Evolutionary conservation across 2,797 vertebrate genomes (phyloP), one percentile per base, ranked within the genome.

Genomic region (Lacerta viridis): DNA sequence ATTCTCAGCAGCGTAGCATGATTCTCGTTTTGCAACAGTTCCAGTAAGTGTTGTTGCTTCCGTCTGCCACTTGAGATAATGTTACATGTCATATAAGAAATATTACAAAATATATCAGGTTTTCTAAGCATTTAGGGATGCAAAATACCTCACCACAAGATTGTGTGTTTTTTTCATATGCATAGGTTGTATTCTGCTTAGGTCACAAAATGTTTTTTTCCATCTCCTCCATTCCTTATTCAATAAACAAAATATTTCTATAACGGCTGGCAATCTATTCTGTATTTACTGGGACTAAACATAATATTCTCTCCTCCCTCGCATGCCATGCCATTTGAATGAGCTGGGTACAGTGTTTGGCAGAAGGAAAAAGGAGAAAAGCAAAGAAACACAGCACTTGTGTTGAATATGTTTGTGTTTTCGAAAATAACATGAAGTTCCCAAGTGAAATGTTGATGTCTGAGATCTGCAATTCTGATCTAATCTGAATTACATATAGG

Each of bases 231-330:
- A 11, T 83, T 69, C 46, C 23, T n/a, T 61, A 43, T 78, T 93
- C 86, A 90, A 90, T 92, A 94, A 94, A 93, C 86, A 95, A 94
- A 95, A 91, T 89, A 36, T 74, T 95, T 93, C 76, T 94, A 91
- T 89, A 93, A 95, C 86, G 78, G 92, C 91, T 91, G 85, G 78
- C 80, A 94, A 92, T 95, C 84, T 69, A 80, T 89, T 89, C 80
- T 86, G 88, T 94, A 86, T 95, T 95, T 94, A 95, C 92, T 93
- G 86, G 78, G 82, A 75, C 41, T 87, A 90, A 92, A 87, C 68
- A 88, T 93, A 80, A 89, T 93, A 94, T 93, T 95, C 89, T 64
- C 81, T 88, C 94, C 93, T 95, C 91, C 92, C 88, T 89, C 87
- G 87, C 86, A 93, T 89, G 90, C 91, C 90, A 77, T 87, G 93